phyloP scores from a whole-genome alignment of 2,888 invertebrate genomes.

The Zaprionus lineosus region DNA sequence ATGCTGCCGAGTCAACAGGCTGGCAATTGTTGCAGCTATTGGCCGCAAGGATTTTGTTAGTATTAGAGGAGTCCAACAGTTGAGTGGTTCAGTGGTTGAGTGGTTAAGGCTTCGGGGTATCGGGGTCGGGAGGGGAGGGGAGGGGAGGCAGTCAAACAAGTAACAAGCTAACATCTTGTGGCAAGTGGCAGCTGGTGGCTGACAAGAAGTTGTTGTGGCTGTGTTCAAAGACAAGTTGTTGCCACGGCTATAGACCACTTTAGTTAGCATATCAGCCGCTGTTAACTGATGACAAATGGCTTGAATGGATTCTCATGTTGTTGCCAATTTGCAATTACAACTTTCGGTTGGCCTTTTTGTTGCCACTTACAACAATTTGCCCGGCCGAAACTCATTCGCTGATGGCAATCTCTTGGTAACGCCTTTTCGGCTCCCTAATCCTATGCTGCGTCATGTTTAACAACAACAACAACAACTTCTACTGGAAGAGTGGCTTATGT shows the following conservation, averaged over 20 bases:
- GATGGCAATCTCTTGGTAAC: constrained; percentile 40
- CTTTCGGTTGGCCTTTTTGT: constrained; percentile 7
- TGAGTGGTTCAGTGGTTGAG: too few relatives aligned
- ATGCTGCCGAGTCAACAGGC: constrained; percentile 19
- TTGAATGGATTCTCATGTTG: constrained; percentile 40
- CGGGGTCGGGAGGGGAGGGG: too few relatives aligned
- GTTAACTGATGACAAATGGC: constrained; percentile 55
- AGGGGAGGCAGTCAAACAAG: constrained; percentile 9
- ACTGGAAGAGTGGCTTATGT: background rate
- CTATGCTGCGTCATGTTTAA: constrained; percentile 23
- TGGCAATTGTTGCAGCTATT: background rate
- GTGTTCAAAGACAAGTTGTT: constrained; percentile 29
- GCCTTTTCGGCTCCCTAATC: constrained; percentile 10
- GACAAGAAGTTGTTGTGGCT: constrained; percentile 25
- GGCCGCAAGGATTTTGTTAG: background rate
- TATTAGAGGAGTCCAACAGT: too few relatives aligned
- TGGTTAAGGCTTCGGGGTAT: too few relatives aligned
- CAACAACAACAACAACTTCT: background rate
- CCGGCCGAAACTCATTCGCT: constrained; percentile 16
- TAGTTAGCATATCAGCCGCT: constrained; percentile 46
- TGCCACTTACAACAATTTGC: constrained; percentile 34
- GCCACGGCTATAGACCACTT: too few relatives aligned
- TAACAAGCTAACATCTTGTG: constrained; percentile 49
- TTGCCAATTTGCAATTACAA: constrained; percentile 49
- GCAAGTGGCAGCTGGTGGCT: constrained; percentile 64